phyloP scores from a whole-genome alignment of 2,113 vertebrate genomes.

The Sterna hirundo region DNA sequence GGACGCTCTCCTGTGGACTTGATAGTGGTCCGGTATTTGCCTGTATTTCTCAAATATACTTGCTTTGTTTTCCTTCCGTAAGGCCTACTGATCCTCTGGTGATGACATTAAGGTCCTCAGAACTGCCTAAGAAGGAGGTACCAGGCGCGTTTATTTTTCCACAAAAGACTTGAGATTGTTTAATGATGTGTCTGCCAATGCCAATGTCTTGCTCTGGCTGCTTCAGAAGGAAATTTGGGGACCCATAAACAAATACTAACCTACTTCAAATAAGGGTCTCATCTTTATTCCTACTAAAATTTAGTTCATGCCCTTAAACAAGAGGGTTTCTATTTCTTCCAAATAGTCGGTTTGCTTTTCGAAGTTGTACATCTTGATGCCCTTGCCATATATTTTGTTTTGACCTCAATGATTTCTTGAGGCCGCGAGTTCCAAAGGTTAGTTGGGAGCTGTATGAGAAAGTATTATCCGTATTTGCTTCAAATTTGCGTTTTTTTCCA shows the following conservation, averaged over 20 bases:
- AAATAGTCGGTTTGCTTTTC: background rate
- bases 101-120: background rate
- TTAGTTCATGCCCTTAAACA: background rate
- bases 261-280: background rate
- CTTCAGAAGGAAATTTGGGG: background rate
- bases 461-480: background rate
- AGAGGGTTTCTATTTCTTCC: background rate
- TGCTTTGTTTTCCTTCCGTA: background rate
- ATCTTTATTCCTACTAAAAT: background rate
- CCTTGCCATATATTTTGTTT: background rate
- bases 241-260: background rate
- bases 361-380: background rate
- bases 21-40: background rate
- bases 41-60: background rate
- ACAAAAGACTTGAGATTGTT: background rate
- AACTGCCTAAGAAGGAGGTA: background rate
- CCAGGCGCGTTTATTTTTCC: background rate
- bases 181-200: background rate
- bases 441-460: constrained; percentile 14
- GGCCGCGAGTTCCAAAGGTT: background rate
- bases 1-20: background rate
- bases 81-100: background rate
- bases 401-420: constrained; percentile 16
- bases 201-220: background rate
- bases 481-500: constrained; percentile 11